Conservation (phyloP, 2,113 vertebrate species). For the Lontra canadensis region DNA sequence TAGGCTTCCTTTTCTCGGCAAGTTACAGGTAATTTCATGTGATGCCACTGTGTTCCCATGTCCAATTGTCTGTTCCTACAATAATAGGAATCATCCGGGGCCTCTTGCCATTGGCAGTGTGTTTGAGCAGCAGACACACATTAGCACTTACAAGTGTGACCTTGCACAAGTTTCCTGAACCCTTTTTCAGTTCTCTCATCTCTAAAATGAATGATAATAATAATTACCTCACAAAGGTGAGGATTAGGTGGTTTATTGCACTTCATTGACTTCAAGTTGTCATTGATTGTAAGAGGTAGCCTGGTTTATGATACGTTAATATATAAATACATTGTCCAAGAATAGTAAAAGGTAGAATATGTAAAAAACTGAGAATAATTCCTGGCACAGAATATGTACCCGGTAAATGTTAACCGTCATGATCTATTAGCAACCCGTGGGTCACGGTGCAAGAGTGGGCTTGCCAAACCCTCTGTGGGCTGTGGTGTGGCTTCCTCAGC, state of each 20-base stretch:
- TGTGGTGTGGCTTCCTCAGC: fast-evolving
- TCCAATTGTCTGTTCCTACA: neutral
- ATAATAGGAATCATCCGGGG: neutral
- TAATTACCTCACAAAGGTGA: neutral
- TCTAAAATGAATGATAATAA: neutral
- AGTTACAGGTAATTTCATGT: neutral
- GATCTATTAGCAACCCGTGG: neutral
- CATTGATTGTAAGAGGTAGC: neutral
- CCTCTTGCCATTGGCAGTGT: neutral
- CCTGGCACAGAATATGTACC: neutral
- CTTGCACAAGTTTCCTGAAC: neutral
- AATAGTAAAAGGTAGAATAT: neutral
- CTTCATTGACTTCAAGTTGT: neutral
- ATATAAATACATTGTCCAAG: neutral
- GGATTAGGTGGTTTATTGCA: neutral
- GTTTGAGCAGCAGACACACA: neutral
- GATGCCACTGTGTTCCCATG: neutral
- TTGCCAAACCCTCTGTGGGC: neutral
- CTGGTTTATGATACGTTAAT: neutral
- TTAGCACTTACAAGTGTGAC: neutral
- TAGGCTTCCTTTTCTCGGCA: neutral
- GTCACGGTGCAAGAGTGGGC: neutral
- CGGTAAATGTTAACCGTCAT: neutral
- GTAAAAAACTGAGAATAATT: neutral
- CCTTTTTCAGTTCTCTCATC: neutral